A percentile compares a stretch with the other conserved stretches of the same genome.
These are phyloP conservation scores for Malurus elegans DNA, from an alignment of 2,113 vertebrate species.

Conservation along the genomic window DNA sequence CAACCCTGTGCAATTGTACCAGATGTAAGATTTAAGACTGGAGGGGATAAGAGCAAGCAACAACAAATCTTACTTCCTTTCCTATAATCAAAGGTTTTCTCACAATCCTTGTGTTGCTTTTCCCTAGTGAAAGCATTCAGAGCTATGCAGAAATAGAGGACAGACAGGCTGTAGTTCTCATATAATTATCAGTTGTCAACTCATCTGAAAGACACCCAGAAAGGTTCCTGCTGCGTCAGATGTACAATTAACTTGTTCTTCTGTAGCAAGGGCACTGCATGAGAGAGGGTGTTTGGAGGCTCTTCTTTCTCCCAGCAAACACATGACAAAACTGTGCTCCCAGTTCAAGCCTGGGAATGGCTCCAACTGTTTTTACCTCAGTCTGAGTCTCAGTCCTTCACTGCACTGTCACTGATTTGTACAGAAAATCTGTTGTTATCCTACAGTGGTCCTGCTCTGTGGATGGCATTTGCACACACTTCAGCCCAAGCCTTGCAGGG, in stretches of 20 bases:
- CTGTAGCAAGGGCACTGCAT: neutral
- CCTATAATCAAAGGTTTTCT: slow-evolving; percentile 20
- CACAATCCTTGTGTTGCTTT: neutral
- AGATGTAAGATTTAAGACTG: neutral
- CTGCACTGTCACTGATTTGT: neutral
- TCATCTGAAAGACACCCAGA: neutral
- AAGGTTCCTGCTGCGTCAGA: neutral
- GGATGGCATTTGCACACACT: neutral
- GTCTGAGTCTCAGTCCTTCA: neutral
- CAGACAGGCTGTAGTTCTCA: neutral
- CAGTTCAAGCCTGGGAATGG: neutral
- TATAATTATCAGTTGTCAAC: slow-evolving; percentile 40
- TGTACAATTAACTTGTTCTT: slow-evolving; percentile 30
- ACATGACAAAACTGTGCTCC: neutral
- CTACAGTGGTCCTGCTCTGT: neutral
- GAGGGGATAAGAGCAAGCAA: neutral
- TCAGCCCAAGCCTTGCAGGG: neutral
- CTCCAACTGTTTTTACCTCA: neutral
- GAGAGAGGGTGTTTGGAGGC: neutral
- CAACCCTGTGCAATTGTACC: neutral
- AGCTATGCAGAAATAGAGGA: neutral
- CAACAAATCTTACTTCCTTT: neutral
- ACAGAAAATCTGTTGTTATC: neutral
- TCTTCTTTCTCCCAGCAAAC: neutral
- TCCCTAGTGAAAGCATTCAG: neutral